Evolutionary conservation across 2,113 vertebrate genomes (phyloP).

Genomic region (Crotalus horridus): DNA sequence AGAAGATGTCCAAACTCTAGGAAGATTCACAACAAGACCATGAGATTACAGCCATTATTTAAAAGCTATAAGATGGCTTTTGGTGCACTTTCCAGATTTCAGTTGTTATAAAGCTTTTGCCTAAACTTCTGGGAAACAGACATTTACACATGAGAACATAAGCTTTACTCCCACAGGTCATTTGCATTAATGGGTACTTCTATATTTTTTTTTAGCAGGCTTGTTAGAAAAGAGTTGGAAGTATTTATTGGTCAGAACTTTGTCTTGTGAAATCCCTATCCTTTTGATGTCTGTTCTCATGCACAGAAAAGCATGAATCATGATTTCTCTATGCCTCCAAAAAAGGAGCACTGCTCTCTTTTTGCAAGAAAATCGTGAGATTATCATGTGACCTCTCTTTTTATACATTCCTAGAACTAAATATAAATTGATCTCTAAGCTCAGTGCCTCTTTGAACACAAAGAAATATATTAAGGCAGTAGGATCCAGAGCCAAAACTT

Average conservation of each 20-base stretch:
- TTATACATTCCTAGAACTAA: background rate
- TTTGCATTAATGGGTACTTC: background rate
- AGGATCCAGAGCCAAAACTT: background rate
- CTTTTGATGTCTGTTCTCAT: background rate
- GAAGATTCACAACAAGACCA: background rate
- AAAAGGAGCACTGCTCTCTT: background rate
- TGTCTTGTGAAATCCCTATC: background rate
- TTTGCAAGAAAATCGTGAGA: background rate
- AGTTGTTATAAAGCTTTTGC: background rate
- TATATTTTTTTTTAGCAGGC: background rate
- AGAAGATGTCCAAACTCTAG: background rate
- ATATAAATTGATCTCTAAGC: background rate
- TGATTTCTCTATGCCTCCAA: background rate
- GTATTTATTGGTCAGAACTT: background rate
- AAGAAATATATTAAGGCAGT: background rate
- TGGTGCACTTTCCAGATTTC: background rate
- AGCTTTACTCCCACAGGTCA: background rate
- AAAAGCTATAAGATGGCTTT: background rate
- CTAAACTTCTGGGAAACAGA: background rate
- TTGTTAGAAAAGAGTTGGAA: background rate
- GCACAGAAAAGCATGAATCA: background rate
- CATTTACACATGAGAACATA: background rate
- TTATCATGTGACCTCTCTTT: background rate
- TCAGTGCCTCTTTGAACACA: background rate
- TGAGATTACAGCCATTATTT: background rate